A percentile compares a stretch with the other conserved stretches of the same genome.
Evolutionary conservation across 2,888 invertebrate genomes (phyloP).

Genomic region (Zygogramma bicolorata): DNA sequence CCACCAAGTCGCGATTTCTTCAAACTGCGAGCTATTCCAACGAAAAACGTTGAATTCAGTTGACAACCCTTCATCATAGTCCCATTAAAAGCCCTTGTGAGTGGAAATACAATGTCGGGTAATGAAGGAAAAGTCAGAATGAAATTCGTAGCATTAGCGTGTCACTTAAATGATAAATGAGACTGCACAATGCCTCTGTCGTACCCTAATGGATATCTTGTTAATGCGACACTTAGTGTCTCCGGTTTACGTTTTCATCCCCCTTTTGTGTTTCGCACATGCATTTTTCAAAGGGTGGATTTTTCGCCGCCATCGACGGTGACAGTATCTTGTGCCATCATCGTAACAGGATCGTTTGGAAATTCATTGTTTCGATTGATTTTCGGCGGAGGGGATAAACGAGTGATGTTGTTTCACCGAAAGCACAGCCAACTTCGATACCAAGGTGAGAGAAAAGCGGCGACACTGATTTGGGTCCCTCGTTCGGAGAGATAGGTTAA

Average conservation of each 20-base stretch:
- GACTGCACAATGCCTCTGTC: constrained; percentile 24
- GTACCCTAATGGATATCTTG: constrained; percentile 27
- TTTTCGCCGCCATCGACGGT: neutral
- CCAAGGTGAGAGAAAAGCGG: too few species aligned
- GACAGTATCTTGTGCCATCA: neutral
- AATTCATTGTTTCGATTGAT: too few species aligned
- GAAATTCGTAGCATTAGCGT: constrained; percentile 29
- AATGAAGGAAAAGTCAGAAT: constrained; percentile 34
- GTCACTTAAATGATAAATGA: constrained; percentile 32
- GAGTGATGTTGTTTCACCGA: neutral
- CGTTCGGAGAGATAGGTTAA: too few species aligned
- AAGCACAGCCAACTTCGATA: too few species aligned
- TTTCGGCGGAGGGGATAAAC: too few species aligned
- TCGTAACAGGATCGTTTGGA: neutral
- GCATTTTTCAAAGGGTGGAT: constrained; percentile 5
- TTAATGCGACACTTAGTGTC: constrained; percentile 25
- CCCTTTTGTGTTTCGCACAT: neutral
- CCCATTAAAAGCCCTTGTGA: constrained; percentile 28
- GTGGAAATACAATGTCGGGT: constrained; percentile 33
- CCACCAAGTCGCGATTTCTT: constrained; percentile 2
- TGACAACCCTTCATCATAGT: constrained; percentile 28
- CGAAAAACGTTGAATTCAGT: constrained; percentile 22
- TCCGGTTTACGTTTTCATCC: neutral
- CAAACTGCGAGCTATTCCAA: constrained; percentile 1
- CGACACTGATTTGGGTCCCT: too few species aligned